Evolutionary conservation across 2,113 vertebrate species (phyloP), one percentile per base, ranked within the genome.

Genomic region (Phoenicopterus ruber): DNA sequence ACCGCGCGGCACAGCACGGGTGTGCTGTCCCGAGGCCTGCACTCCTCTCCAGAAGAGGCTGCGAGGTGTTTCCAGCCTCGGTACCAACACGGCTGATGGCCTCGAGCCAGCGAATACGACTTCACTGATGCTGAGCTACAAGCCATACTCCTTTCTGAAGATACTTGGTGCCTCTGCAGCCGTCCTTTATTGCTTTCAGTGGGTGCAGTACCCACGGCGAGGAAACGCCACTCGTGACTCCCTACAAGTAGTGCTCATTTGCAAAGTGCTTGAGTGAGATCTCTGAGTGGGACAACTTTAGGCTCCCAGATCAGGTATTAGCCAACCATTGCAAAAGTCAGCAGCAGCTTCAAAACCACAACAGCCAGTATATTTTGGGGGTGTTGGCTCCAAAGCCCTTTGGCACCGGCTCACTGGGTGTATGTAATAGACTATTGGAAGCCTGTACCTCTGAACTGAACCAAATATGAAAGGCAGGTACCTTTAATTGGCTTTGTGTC

Each of bases 131-230:
- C 81, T 50, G 40, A 73, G n/a, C 58, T 54, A 38, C 31, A 20
- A 54, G 58, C 19, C 13, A 3, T 13, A 24, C 10, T 62, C 49
- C 29, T 34, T 50, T 83, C 54, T 66, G 40, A 67, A 66, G n/a
- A 6, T 5, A 26, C 2, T 0, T 10, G 13, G n/a, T 66, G 17
- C n/a, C 58, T 31, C 32, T 11, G 52, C 2, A 1, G 42, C 38
- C 58, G 21, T 10, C 18, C 46, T 10, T 52, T 28, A 25, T 28
- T 17, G 7, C 58, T 57, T 44, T 47, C 70, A 55, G n/a, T 1
- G 15, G 52, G 11, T 42, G 32, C 6, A 7, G 32, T 17, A 32
- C 66, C 46, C 29, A 5, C 0, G 2, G n/a, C 5, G 38, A 76
- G 50, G 65, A n/a, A 67, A 38, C 32, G 36, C 6, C 25, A 7